Base-by-base conservation (phyloP, 2,113 vertebrate species). In the Mungos mungo region DNA sequence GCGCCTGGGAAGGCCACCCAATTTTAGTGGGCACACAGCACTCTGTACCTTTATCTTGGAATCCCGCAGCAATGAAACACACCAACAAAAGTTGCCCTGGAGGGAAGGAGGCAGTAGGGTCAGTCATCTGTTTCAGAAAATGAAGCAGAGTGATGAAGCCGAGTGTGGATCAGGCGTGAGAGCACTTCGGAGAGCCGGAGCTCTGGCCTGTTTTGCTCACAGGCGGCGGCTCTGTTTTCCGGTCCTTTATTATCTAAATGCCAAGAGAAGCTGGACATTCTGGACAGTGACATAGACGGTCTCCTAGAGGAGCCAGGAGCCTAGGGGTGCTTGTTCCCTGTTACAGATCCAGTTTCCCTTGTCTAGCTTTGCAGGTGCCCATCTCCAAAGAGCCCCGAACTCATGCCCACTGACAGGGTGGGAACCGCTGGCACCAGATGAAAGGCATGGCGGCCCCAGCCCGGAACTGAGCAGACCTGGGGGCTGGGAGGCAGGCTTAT, bases 1-100 rank as follows among this genome's bases (percentile, higher is more conserved):
- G 1, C 82, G 54, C 47, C 50, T 72, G 33, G 21, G 31, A 74
- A 76, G 72, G 47, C 60, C 41, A 47, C 38, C 23, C 3, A 19
- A 54, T 27, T 21, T 82, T 29, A 41, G 35, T 25, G 76, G 82
- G 45, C 45, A 21, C 74, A 19, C 31, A 54, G 14, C n/a, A 57
- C 41, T 50, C 18, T 80, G 35, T 31, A 83, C 66, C 93, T 83
- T 90, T 41, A 65, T 54, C 91, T 96, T 65, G 65, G 88, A 82
- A 87, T 76, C 81, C 33, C 93, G 63, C 65, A 69, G 57, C 69
- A 83, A 71, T 3, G 69, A 93, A 54, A 63, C 41, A 74, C n/a
- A 72, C 7, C 23, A 57, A 82, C 8, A 8, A 71, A 3, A 19
- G 9, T 12, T 45, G 60, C 14, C 69, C 10, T 7, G 5, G 69